phyloP scores from a whole-genome alignment of 1,140 invertebrate genomes.

The Zaprionus lachaisei region DNA sequence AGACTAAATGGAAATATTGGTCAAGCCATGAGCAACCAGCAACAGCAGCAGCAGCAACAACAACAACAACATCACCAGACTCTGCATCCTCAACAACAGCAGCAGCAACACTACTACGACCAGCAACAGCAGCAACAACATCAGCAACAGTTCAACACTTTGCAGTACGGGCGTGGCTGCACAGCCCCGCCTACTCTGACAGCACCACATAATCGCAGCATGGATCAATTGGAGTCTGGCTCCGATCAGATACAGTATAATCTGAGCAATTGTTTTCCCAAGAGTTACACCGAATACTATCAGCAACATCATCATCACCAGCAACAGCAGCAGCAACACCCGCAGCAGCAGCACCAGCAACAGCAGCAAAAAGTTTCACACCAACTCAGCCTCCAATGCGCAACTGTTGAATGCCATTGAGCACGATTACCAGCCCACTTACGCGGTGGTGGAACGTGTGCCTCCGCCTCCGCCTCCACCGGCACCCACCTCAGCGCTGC shows the following conservation, averaged over 20 bases:
- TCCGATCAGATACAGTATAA: constrained; percentile 65
- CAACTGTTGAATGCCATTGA: constrained; percentile 64
- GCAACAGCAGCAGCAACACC: constrained; percentile 43
- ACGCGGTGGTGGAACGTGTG: constrained; percentile 63
- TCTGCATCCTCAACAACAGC: constrained; percentile 44
- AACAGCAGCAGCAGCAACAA: constrained; percentile 47
- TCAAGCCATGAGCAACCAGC: constrained; percentile 56
- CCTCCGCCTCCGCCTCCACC: constrained; percentile 36
- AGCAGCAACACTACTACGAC: constrained; percentile 42
- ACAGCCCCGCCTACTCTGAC: constrained; percentile 46
- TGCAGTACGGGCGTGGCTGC: constrained; percentile 64
- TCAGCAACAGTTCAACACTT: constrained; percentile 70
- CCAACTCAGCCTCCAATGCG: constrained; percentile 57
- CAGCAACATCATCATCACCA: constrained; percentile 66
- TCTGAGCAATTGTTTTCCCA: constrained; percentile 73
- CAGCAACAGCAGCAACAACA: constrained; percentile 58
- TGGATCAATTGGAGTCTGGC: constrained; percentile 34
- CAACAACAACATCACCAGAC: constrained; percentile 49
- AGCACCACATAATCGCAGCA: constrained; percentile 45
- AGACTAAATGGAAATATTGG: constrained; percentile 77
- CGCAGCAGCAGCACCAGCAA: constrained; percentile 51
- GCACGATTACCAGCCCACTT: constrained; percentile 66
- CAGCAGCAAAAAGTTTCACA: constrained; percentile 54
- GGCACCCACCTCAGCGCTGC: constrained; percentile 39
- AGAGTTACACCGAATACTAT: constrained; percentile 74